Conservation (phyloP, 2,888 invertebrate species). For the Tenodera sinensis region DNA sequence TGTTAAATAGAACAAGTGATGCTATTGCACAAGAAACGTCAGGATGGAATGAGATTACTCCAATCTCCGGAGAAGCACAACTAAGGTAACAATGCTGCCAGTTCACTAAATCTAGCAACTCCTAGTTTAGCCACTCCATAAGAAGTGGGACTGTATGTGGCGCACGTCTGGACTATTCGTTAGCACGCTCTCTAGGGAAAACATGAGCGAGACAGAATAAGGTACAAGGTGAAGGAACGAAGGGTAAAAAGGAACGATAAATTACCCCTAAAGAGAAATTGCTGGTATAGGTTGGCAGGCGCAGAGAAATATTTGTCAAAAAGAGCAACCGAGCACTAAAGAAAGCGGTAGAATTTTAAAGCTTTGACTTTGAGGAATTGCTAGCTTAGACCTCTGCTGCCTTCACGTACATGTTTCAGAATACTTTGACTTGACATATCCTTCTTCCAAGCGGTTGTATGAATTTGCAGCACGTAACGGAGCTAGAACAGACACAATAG, state of each 20-base stretch:
- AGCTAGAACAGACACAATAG: too few relatives aligned
- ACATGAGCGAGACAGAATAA: background rate
- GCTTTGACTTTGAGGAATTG: background rate
- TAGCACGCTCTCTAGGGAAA: background rate
- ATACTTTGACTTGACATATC: background rate
- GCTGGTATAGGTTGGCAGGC: background rate
- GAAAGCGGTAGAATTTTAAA: background rate
- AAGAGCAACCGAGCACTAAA: background rate
- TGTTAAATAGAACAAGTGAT: background rate
- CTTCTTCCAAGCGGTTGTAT: background rate
- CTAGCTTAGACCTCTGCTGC: background rate
- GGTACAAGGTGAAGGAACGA: background rate
- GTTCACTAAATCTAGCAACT: background rate
- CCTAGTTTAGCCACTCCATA: background rate
- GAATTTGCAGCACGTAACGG: background rate
- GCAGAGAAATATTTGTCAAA: background rate
- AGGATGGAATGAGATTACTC: background rate
- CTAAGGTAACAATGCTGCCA: background rate
- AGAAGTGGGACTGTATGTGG: background rate
- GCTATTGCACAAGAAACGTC: background rate
- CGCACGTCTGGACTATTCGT: background rate
- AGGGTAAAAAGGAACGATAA: background rate
- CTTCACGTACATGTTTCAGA: background rate
- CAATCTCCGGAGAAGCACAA: background rate
- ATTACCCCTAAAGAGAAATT: background rate